Evolutionary conservation across 2,113 vertebrate genomes (phyloP), one percentile per base, ranked within the genome.

Genomic region (Psettodes erumei): DNA sequence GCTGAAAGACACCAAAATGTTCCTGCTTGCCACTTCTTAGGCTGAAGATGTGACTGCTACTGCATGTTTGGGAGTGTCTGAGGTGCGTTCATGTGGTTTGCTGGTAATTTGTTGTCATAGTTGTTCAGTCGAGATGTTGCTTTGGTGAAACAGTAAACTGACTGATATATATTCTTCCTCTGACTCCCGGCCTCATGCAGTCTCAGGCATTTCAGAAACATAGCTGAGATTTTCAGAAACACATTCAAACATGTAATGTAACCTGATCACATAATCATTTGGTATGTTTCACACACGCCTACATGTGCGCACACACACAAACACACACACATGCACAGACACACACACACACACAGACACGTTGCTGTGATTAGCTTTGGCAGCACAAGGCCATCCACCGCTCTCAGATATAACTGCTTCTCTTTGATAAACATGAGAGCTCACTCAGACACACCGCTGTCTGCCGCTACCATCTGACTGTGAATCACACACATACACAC

Each of bases 341-440:
- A 61, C 45, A 71, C 73, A 70, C 80, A 73, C 82, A 71, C 66
- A 58, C 62, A 60, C 61, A 45, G 48, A 55, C 75, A 33, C 66
- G 12, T 75, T 60, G 63, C 59, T 82, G 81, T 85, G 86, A 91
- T 92, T 90, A 77, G 82, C 69, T 86, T 63, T 88, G 82, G 86
- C 89, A 87, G 85, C 87, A 87, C 83, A 86, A 89, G 89, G 87
- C 88, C 85, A 65, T 81, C 85, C 86, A 86, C 69, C 40, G 75
- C 88, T 88, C 87, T 93, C 86, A 89, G 88, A 93, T 92, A 90
- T 89, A 92, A 92, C 91, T 92, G 92, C 90, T 90, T 84, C 88
- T 85, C 90, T 93, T 94, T 94, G 92, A 93, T 93, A 92, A 91
- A 93, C 90, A 92, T 90, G 82, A 89, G 87, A 91, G 88, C 80